A percentile compares a stretch with the other conserved stretches of the same genome.
Conservation (phyloP, 2,113 vertebrate genomes). For the Recurvirostra avosetta region DNA sequence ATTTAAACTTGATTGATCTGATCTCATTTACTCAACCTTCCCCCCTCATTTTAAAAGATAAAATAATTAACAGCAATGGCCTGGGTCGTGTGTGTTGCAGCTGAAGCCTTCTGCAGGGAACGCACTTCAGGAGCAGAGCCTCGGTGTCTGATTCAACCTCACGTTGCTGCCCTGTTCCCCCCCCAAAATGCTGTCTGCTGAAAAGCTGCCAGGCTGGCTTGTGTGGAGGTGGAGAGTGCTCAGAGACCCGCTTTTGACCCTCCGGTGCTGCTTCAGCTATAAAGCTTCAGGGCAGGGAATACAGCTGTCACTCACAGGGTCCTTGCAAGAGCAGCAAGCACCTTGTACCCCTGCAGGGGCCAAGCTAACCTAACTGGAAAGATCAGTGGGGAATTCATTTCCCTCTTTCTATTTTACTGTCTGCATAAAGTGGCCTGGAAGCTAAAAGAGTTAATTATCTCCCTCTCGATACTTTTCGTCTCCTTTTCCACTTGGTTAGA, state of each 20-base stretch:
- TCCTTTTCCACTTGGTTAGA: constrained; percentile 36
- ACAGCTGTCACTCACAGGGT: constrained; percentile 21
- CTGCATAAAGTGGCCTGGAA: constrained; percentile 36
- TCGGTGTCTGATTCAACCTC: not conserved
- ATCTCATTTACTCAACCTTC: constrained; percentile 67
- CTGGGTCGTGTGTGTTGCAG: not conserved
- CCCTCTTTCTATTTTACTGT: not conserved
- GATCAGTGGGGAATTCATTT: not conserved
- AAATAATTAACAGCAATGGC: constrained; percentile 57
- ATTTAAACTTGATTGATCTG: constrained; percentile 67
- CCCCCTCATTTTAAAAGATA: constrained; percentile 58
- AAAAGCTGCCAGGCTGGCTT: not conserved
- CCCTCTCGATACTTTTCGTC: not conserved
- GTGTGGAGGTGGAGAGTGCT: not conserved
- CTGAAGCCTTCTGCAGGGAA: not conserved
- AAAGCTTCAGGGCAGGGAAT: constrained; percentile 31
- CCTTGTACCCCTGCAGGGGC: constrained; percentile 11
- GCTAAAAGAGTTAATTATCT: constrained; percentile 58
- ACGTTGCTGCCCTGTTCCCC: not conserved
- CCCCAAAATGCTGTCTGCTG: not conserved
- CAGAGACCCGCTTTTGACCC: constrained; percentile 10
- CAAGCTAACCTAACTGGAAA: not conserved
- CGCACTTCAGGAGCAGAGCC: not conserved
- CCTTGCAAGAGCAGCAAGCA: not conserved
- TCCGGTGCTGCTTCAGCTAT: constrained; percentile 43